phyloP scores from a whole-genome alignment of 2,888 invertebrate genomes.

The Drosophila stalkeri region DNA sequence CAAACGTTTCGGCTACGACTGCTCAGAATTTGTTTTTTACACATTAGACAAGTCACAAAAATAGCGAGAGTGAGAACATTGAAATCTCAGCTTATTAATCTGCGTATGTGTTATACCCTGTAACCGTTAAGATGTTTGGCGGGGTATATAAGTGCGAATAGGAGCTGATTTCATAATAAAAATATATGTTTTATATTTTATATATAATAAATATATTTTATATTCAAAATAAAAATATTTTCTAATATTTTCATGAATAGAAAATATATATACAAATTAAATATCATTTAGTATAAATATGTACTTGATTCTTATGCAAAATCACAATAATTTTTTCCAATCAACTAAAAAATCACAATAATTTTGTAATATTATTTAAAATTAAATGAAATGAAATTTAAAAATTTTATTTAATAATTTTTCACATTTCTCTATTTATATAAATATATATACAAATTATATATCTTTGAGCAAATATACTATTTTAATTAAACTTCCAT shows the following conservation, averaged over 20 bases:
- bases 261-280: not conserved
- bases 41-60: conserved; percentile 38
- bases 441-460: not conserved
- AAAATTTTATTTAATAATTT: not conserved
- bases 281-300: not conserved
- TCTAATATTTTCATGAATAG: not conserved
- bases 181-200: too few species aligned
- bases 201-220: too few species aligned
- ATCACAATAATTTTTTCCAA: not conserved
- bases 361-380: not conserved
- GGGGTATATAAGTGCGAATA: not conserved
- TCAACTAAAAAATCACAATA: not conserved
- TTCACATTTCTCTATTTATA: not conserved
- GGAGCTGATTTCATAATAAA: not conserved
- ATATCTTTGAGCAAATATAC: too few species aligned
- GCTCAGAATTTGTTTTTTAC: conserved; percentile 24
- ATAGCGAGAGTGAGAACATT: conserved; percentile 25
- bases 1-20: conserved; percentile 48
- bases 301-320: not conserved
- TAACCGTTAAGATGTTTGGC: not conserved
- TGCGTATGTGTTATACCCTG: conserved; percentile 27
- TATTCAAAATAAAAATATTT: not conserved
- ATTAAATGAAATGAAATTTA: not conserved
- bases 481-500: too few species aligned
- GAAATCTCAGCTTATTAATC: conserved; percentile 41